Evolutionary conservation across 2,113 vertebrate species (phyloP), one percentile per base, ranked within the genome.

Genomic region (Raja brachyura): DNA sequence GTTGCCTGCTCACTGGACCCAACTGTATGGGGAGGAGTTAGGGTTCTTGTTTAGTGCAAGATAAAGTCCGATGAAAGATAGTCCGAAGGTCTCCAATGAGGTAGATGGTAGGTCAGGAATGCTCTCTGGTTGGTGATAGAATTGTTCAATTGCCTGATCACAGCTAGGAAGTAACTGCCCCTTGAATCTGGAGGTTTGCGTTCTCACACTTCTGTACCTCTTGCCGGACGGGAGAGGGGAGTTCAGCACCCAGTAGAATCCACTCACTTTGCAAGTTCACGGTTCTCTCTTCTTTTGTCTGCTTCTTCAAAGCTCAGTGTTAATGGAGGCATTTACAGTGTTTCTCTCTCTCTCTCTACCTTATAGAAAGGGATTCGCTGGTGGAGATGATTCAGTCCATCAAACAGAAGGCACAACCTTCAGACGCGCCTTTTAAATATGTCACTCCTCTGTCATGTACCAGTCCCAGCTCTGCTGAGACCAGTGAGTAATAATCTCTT

Each of bases 311-410:
- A 85, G 5, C 59, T 88, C 59, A 0, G 83, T 31, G 59, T 31
- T 63, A 7, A 86, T 6, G 25, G 13, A 63, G 28, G 5, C 18
- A 66, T 20, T 88, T 33, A 88, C 56, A 59, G 81, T 28, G 81
- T 25, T 85, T 66, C 13, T 56, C 95, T 28, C 94, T 94, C 94
- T 93, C 93, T 96, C 94, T 95, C 95, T 95, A 95, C 94, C 95
- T 94, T 3, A 8, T 95, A 99, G 98, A 99, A 96, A 99, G 97
- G 95, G 98, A 99, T 96, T 98, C 96, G 93, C 97, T 98, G 94
- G 96, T 97, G 93, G 98, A 98, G 95, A 96, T 99, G 96, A 97
- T 99, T 66, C 98, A 97, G 93, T 97, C 98, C 94, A 97, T 99
- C 95, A 99, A 98, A 96, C 98, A 99, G 96, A 98, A 97, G 96